Conservation (phyloP, 2,797 vertebrate species). For the Sebastes oblongus region DNA sequence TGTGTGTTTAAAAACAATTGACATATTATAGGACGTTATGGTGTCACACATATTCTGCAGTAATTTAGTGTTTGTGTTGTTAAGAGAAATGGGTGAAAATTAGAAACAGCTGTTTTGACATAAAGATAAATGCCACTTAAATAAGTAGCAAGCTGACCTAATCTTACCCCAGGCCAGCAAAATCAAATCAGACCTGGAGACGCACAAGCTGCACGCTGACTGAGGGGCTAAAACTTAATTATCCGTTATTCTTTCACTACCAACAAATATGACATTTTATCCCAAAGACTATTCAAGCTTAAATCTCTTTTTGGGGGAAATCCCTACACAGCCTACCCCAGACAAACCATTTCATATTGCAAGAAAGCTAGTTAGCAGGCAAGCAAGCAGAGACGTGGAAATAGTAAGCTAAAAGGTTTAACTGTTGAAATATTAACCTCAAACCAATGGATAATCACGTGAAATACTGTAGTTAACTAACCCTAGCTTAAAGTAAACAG, state of each 20-base stretch:
- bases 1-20: neutral
- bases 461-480: neutral
- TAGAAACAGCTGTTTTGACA: conserved; percentile 11
- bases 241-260: neutral
- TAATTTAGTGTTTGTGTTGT: neutral
- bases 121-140: conserved; percentile 7
- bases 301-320: neutral
- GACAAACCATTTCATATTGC: neutral
- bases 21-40: neutral
- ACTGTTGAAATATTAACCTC: neutral
- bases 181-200: conserved; percentile 2
- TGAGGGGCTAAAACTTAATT: neutral
- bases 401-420: neutral
- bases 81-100: neutral
- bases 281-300: neutral
- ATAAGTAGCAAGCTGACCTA: neutral
- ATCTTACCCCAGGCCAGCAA: neutral
- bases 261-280: neutral
- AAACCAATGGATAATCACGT: neutral
- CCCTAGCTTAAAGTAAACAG: neutral
- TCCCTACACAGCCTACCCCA: neutral
- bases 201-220: neutral
- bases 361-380: neutral
- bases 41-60: neutral
- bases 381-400: neutral